phyloP scores from a whole-genome alignment of 2,888 invertebrate genomes.

The Lutraria lutraria region DNA sequence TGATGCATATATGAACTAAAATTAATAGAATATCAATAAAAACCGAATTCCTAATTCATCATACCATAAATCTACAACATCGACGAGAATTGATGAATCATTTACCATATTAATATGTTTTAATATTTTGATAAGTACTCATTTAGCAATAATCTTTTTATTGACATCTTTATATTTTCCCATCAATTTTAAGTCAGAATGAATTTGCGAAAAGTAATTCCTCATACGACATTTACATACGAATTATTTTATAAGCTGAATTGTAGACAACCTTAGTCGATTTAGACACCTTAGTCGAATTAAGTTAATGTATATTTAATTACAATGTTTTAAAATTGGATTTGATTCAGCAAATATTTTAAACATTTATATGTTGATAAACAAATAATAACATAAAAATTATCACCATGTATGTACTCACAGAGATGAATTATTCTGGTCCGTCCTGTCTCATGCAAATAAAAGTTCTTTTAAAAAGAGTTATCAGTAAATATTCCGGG shows the following conservation, averaged over 20 bases:
- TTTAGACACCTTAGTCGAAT: not conserved
- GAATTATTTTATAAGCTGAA: not conserved
- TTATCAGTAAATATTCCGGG: conserved; percentile 45
- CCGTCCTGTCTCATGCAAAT: not conserved
- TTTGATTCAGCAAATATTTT: not conserved
- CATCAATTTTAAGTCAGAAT: not conserved
- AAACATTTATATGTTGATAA: not conserved
- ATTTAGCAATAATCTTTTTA: not conserved
- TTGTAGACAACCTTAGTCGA: not conserved
- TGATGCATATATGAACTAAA: not conserved
- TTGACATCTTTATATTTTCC: not conserved
- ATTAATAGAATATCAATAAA: not conserved
- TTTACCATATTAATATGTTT: not conserved
- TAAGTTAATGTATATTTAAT: not conserved
- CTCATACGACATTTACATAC: not conserved
- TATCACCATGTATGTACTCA: not conserved
- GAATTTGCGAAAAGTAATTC: not conserved
- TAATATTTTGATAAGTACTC: not conserved
- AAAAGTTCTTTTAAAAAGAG: not conserved
- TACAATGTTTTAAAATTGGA: not conserved
- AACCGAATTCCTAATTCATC: not conserved
- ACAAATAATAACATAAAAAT: not conserved
- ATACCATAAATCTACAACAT: not conserved
- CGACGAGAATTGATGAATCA: not conserved
- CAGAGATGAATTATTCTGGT: not conserved